A percentile compares a stretch with the other conserved stretches of the same genome.
Conservation (phyloP, 2,113 vertebrate genomes). For the Larimichthys crocea region DNA sequence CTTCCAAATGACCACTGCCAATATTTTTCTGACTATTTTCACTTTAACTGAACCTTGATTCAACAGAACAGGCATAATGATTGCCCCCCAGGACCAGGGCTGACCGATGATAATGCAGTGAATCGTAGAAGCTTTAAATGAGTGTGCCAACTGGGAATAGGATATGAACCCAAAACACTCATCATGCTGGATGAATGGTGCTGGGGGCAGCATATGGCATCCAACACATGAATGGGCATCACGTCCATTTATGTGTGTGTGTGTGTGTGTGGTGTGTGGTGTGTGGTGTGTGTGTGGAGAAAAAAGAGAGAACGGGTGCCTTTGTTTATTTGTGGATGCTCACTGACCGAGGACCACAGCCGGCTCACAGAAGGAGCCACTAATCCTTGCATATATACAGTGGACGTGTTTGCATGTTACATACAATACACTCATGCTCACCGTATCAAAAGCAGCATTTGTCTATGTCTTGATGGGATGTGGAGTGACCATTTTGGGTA, state of each 20-base stretch:
- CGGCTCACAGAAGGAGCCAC: constrained; percentile 55
- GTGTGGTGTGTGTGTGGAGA: background rate
- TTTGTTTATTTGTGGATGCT: constrained; percentile 67
- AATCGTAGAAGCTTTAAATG: constrained; percentile 62
- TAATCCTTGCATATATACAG: constrained; percentile 25
- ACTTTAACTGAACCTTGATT: constrained; percentile 52
- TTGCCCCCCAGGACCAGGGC: constrained; percentile 51
- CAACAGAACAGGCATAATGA: constrained; percentile 41
- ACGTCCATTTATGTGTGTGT: constrained; percentile 20
- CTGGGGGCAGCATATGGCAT: constrained; percentile 65
- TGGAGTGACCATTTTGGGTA: background rate
- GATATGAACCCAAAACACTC: constrained; percentile 61
- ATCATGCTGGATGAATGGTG: constrained; percentile 61
- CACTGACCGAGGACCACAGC: constrained; percentile 69
- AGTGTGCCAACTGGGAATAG: constrained; percentile 59
- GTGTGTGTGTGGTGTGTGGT: background rate
- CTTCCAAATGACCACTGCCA: background rate
- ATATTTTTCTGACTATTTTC: constrained; percentile 34
- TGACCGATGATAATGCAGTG: constrained; percentile 42
- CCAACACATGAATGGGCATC: constrained; percentile 57
- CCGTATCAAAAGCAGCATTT: constrained; percentile 1
- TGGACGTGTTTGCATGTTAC: background rate
- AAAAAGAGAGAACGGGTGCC: background rate
- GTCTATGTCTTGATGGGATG: background rate
- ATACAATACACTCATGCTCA: background rate